Base-by-base conservation (phyloP, 2,113 vertebrate species). In the Sceloporus tristichus region DNA sequence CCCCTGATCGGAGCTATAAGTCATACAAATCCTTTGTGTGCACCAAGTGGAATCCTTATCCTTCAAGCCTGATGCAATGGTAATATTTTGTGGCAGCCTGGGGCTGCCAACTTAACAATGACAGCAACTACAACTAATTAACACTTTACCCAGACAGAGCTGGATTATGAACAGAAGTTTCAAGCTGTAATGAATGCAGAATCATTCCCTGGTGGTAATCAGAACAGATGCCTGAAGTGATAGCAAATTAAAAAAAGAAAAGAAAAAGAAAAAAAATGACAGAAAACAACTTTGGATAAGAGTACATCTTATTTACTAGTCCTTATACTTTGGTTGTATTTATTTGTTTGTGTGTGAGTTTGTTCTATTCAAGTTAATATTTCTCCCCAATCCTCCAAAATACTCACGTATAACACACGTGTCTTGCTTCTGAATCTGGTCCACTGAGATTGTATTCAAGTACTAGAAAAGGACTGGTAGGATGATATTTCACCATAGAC, bases 81-180 rank as follows among this genome's bases (percentile, higher is more conserved):
- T 79, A 85, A 89, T 29, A 70, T 84, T 54, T 85, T 86, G 23
- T 40, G 82, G 86, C 73, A 87, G 56, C n/a, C 90, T 25, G 53
- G 73, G 38, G 42, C 83, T 88, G 59, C 65, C 21, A 90, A 38
- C 74, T 91, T 75, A 89, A 90, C 34, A 70, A 14, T 80, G 80
- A 86, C 77, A 84, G 79, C 79, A 85, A 87, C 27, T 75, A 81
- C 82, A 90, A 87, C 89, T 90, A 87, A 90, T 90, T 87, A 87
- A 87, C 70, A 90, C 71, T 68, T 80, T 90, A 91, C 19, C 38
- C 66, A 79, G 27, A 38, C 83, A 53, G 56, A 70, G 29, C 68
- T 42, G 71, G 89, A 84, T 91, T 90, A 88, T 59, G 79, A 82
- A 88, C 71, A 87, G 76, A 90, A 90, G 62, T n/a, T 84, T 0